These are phyloP conservation scores for Ceuthmochares aereus DNA, from an alignment of 2,113 vertebrate genomes.

Conservation along the genomic window DNA sequence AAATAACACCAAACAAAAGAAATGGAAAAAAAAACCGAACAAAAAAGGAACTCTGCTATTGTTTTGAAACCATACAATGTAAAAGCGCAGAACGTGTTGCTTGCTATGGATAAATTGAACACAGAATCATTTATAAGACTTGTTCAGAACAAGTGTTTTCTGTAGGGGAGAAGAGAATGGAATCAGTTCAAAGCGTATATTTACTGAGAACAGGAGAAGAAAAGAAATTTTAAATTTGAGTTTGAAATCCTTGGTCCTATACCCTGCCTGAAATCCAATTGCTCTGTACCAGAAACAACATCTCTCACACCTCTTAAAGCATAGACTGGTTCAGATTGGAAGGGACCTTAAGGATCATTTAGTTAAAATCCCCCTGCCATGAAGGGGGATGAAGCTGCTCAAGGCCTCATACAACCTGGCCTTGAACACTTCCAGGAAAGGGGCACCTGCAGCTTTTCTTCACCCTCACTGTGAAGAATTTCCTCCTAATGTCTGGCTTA, in stretches of 20 bases:
- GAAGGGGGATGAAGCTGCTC: no score
- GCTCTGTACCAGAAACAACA: neutral
- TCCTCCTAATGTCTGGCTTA: no score
- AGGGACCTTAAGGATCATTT: no score
- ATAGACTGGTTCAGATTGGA: no score
- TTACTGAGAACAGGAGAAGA: neutral
- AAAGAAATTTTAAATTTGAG: neutral
- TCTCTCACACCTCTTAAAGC: neutral
- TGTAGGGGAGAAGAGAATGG: fast-evolving
- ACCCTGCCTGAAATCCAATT: neutral
- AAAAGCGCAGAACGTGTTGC: neutral
- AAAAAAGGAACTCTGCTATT: neutral
- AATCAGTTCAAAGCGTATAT: neutral
- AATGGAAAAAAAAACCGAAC: no score
- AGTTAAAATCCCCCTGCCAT: no score
- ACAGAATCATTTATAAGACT: neutral
- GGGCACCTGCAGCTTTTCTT: no score
- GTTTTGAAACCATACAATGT: neutral
- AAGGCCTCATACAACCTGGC: no score
- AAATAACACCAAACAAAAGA: no score
- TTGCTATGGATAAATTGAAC: neutral
- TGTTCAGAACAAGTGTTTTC: neutral
- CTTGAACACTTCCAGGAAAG: no score
- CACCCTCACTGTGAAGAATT: no score
- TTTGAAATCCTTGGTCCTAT: neutral